Evolutionary conservation across 1,140 invertebrate genomes (phyloP).

Genomic region (Nautilus pompilius): DNA sequence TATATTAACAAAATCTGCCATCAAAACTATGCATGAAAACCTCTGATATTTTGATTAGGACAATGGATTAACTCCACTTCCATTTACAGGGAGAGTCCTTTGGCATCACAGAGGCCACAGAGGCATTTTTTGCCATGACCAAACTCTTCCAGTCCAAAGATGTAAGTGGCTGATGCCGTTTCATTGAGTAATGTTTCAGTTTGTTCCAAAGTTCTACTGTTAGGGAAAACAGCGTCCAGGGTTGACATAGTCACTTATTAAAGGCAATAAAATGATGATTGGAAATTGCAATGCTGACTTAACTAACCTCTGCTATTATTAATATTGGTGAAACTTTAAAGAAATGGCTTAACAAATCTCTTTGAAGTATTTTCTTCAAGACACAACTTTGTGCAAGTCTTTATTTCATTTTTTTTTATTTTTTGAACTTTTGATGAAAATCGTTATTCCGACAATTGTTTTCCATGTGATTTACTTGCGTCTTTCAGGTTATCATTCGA

Average conservation of each 20-base stretch:
- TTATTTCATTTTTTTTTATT: too few species aligned
- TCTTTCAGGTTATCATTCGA: slow-evolving; percentile 67
- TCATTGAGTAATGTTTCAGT: neutral
- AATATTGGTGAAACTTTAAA: too few species aligned
- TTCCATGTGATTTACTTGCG: neutral
- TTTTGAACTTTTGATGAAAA: neutral
- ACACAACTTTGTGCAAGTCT: too few species aligned
- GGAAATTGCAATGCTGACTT: too few species aligned
- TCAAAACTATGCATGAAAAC: neutral
- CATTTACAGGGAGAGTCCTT: slow-evolving; percentile 79
- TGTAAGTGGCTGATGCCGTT: slow-evolving; percentile 57
- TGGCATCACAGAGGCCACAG: slow-evolving; percentile 91
- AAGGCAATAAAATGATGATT: too few species aligned
- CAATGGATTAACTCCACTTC: slow-evolving; percentile 3
- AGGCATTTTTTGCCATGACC: slow-evolving; percentile 98
- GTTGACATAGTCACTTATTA: too few species aligned
- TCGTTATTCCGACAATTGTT: neutral
- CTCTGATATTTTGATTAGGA: neutral
- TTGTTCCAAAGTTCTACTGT: too few species aligned
- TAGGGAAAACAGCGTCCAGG: too few species aligned
- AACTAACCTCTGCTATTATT: too few species aligned
- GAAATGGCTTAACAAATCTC: too few species aligned
- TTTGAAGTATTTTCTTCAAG: too few species aligned
- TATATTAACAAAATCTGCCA: neutral
- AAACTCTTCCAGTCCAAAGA: slow-evolving; percentile 98